Evolutionary conservation across 2,113 vertebrate species (phyloP).

Genomic region (Centrocercus urophasianus): DNA sequence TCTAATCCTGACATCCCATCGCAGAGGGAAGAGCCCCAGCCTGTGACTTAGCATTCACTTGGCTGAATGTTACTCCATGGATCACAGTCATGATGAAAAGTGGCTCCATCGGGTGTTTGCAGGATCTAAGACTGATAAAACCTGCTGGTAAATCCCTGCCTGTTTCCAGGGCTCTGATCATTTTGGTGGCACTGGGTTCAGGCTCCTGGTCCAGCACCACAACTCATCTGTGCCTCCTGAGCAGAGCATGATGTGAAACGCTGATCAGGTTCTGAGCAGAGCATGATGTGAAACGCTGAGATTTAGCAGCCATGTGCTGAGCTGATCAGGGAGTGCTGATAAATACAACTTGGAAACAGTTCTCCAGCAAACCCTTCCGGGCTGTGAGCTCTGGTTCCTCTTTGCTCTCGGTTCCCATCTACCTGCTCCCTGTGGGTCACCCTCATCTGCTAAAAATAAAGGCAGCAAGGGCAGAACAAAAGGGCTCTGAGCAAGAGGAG

Average conservation of each 20-base stretch:
- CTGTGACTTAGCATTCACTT: background rate
- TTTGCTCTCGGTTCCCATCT: background rate
- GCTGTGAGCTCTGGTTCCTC: background rate
- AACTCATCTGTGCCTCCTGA: fast-evolving
- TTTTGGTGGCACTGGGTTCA: background rate
- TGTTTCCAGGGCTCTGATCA: background rate
- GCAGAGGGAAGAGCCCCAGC: background rate
- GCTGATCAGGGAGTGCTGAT: background rate
- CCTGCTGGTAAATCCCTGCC: background rate
- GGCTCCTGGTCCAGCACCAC: background rate
- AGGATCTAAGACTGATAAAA: background rate
- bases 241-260: fast-evolving
- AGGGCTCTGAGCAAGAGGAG: fast-evolving
- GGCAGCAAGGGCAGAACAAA: background rate
- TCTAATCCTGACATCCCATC: background rate
- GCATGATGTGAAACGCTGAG: fast-evolving
- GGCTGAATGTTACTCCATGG: background rate
- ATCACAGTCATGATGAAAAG: background rate
- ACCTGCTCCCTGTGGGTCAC: background rate
- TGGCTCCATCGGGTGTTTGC: background rate
- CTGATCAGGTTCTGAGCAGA: background rate
- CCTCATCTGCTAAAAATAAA: background rate
- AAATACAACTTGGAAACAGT: background rate
- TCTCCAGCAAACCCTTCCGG: background rate
- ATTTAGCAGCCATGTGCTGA: background rate